These are phyloP conservation scores for Priocnemis perturbator DNA, from an alignment of 2,888 invertebrate species.

Conservation along the genomic window DNA sequence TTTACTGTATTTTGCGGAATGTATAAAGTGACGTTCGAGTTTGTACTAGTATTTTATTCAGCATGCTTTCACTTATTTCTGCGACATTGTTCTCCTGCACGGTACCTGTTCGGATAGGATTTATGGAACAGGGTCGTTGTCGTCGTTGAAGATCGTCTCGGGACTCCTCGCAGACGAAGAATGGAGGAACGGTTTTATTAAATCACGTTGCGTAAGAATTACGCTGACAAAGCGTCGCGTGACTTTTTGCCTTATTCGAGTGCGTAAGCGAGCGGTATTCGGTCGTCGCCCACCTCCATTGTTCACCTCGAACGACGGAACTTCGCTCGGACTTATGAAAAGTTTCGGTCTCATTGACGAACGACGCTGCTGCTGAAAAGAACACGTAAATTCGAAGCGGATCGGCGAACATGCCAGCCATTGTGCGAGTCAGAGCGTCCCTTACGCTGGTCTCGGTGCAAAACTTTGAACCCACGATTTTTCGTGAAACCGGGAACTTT, in stretches of 20 bases:
- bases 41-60: too few species aligned
- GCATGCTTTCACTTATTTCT: too few species aligned
- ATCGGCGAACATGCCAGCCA: not conserved
- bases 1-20: too few species aligned
- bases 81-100: too few species aligned
- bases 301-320: slow-evolving; percentile 27
- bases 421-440: not conserved
- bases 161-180: too few species aligned
- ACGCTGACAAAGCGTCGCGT: slow-evolving; percentile 3
- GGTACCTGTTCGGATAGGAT: too few species aligned
- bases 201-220: too few species aligned
- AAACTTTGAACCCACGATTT: not conserved
- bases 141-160: too few species aligned
- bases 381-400: not conserved
- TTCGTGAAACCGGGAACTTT: not conserved
- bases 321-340: slow-evolving; percentile 30
- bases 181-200: too few species aligned
- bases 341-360: not conserved
- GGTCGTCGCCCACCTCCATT: slow-evolving; percentile 38
- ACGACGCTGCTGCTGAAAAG: slow-evolving; percentile 5
- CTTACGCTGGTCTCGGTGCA: not conserved
- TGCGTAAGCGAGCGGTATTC: slow-evolving; percentile 17
- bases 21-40: too few species aligned
- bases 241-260: slow-evolving; percentile 3
- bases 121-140: too few species aligned